Evolutionary conservation across 2,113 vertebrate species (phyloP), one percentile per base, ranked within the genome.

Genomic region (Camarhynchus parvulus): DNA sequence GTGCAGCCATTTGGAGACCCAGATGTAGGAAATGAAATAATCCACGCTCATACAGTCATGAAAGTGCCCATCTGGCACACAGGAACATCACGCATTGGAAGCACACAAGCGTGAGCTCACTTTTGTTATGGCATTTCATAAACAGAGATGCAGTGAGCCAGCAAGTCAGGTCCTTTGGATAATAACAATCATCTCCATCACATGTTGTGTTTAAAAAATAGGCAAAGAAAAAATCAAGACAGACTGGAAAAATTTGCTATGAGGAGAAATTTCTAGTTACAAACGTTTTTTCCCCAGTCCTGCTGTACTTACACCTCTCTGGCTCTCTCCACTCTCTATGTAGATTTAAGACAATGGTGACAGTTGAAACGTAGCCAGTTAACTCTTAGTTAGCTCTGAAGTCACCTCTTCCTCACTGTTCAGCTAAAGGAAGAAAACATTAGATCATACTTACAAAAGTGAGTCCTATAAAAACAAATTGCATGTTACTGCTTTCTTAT

Each of bases 11-110:
- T 98, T 99, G 99, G 98, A 99, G 98, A 98, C 98, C 98, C 98
- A 99, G 99, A 99, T 99, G 99, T 98, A 99, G 98, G 97, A 98
- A 97, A 98, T 98, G 97, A 98, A 98, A 98, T 99, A 99, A 99
- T 99, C 98, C 98, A 98, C 82, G 96, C 98, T 98, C 97, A 97
- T 94, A 98, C 97, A 98, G 98, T 98, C 98, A 98, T 98, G 98
- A 98, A 98, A 98, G 98, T 98, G 98, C 98, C 98, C 99, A 99
- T 99, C 99, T 99, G 99, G 98, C 98, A 97, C 97, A 98, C 97
- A 98, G 96, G 97, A 96, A 98, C 98, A 98, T 98, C 98, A 98
- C 97, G 96, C 98, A 97, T 97, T 94, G 93, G 98, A 98, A 98
- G 96, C 98, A 98, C 95, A 98, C 97, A 98, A 98, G 97, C 96